phyloP scores from a whole-genome alignment of 2,888 invertebrate species.

The Miltochrista miniata region DNA sequence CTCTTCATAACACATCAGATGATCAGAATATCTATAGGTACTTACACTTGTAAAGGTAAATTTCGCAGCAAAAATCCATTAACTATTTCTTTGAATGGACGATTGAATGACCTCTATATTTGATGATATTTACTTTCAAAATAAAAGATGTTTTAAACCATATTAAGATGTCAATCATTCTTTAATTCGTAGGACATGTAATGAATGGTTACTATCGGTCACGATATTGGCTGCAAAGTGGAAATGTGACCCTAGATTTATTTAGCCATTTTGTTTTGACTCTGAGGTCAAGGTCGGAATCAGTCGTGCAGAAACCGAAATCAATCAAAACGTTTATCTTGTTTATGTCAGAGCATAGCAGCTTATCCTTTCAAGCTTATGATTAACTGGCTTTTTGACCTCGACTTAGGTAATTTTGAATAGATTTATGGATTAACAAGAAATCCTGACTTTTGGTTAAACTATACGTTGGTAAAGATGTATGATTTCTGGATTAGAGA shows the following conservation, averaged over 20 bases:
- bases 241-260: not conserved
- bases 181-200: not conserved
- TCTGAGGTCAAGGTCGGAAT: constrained; percentile 1
- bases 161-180: not conserved
- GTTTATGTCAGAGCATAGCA: not conserved
- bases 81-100: too few relatives aligned
- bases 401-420: too few relatives aligned
- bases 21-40: too few relatives aligned
- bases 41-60: too few relatives aligned
- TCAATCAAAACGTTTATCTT: not conserved
- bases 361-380: not conserved
- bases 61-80: too few relatives aligned
- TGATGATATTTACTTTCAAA: not conserved
- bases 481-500: too few relatives aligned
- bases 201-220: not conserved
- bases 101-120: too few relatives aligned
- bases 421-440: too few relatives aligned
- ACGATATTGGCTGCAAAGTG: not conserved
- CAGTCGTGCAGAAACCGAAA: not conserved
- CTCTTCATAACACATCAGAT: too few relatives aligned
- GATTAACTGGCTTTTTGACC: not conserved
- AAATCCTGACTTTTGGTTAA: not conserved
- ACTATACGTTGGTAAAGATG: not conserved
- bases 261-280: constrained; percentile 1
- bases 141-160: not conserved